A percentile compares a stretch with the other conserved stretches of the same genome.
phyloP scores from a whole-genome alignment of 2,888 invertebrate genomes.

The Phragmatobia fuliginosa region DNA sequence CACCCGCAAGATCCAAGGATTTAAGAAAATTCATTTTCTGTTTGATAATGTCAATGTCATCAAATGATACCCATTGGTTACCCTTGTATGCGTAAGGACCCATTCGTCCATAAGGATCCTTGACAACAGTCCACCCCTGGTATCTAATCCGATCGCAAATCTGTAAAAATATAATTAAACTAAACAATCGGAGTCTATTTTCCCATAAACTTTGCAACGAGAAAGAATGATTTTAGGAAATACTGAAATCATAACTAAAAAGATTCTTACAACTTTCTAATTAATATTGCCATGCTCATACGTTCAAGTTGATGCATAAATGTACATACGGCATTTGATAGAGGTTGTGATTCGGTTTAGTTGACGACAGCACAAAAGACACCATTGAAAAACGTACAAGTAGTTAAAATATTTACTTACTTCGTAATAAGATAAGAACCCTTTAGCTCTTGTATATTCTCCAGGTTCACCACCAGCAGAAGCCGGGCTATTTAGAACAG shows the following conservation, averaged over 20 bases:
- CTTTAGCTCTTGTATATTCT: conserved; percentile 94
- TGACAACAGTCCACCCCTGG: conserved; percentile 92
- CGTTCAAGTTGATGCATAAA: neutral
- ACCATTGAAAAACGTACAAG: neutral
- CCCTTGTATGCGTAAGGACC: conserved; percentile 96
- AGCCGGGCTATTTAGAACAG: conserved; percentile 91
- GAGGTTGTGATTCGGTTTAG: neutral
- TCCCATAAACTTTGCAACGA: neutral
- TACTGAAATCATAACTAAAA: neutral
- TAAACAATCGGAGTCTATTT: neutral
- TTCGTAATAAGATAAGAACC: conserved; percentile 96
- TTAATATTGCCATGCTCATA: neutral
- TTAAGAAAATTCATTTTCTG: conserved; percentile 93
- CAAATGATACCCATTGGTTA: conserved; percentile 96
- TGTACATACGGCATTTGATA: neutral
- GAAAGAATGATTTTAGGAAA: neutral
- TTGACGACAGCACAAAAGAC: neutral
- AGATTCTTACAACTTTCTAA: neutral
- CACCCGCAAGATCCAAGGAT: conserved; percentile 92
- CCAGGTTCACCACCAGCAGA: conserved; percentile 93
- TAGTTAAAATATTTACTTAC: conserved; percentile 65
- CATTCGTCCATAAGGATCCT: conserved; percentile 92
- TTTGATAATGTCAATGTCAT: conserved; percentile 92
- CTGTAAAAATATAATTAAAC: conserved; percentile 63
- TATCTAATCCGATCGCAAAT: conserved; percentile 93